Conservation (phyloP, 2,113 vertebrate genomes). For the Lipotes vexillifer region DNA sequence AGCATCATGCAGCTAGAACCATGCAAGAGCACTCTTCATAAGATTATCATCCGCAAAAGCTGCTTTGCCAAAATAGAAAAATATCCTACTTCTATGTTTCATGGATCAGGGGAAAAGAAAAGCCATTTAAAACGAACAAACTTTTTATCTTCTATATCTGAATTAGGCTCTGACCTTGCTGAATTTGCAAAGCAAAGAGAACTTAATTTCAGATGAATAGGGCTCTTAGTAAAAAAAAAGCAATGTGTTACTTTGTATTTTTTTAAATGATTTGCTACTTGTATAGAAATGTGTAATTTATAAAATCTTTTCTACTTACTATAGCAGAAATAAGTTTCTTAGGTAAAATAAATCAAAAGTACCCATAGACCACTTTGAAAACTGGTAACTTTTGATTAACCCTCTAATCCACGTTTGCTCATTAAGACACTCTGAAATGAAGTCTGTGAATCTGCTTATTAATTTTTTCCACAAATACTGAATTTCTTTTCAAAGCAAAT, state of each 20-base stretch:
- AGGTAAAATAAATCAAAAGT: neutral
- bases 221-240: slow-evolving; percentile 15
- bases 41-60: neutral
- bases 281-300: neutral
- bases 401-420: slow-evolving; percentile 24
- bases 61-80: neutral
- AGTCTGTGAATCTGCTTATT: slow-evolving; percentile 20
- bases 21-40: neutral
- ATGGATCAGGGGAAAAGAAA: neutral
- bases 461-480: slow-evolving; percentile 29
- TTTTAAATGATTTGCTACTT: slow-evolving; percentile 37
- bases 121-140: neutral
- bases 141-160: neutral
- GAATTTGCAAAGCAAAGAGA: slow-evolving; percentile 40
- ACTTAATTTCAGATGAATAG: slow-evolving; percentile 32
- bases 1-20: neutral
- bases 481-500: slow-evolving; percentile 47
- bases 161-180: neutral
- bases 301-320: slow-evolving; percentile 34
- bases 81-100: neutral
- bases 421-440: neutral
- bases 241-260: slow-evolving; percentile 39
- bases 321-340: slow-evolving; percentile 3
- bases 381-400: neutral
- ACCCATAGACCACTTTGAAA: neutral